Conservation (phyloP, 2,888 invertebrate species). For the Acheta domesticus region DNA sequence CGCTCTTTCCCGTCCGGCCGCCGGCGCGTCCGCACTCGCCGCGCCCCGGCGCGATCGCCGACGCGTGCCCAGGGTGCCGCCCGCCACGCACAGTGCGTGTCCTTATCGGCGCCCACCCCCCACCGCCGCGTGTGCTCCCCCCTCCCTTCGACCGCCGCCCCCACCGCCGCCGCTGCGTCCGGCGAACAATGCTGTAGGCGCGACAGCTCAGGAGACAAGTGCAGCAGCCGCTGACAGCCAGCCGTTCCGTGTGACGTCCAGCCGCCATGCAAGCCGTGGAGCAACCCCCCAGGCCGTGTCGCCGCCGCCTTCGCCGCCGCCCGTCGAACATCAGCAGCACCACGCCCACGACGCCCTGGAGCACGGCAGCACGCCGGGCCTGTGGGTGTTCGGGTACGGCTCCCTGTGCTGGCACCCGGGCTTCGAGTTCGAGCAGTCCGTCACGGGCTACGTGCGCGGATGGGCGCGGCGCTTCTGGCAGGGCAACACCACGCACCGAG, state of each 20-base stretch:
- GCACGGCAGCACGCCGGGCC: slow-evolving; percentile 42
- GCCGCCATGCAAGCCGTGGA: slow-evolving; percentile 18
- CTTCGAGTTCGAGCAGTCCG: slow-evolving; percentile 74
- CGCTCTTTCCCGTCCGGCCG: too few species aligned
- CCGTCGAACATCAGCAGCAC: neutral
- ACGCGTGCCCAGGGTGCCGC: too few species aligned
- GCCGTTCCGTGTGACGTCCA: neutral
- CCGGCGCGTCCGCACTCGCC: too few species aligned
- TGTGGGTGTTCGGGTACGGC: slow-evolving; percentile 96
- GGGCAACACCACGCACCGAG: slow-evolving; percentile 78
- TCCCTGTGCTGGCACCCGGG: slow-evolving; percentile 94
- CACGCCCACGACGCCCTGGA: neutral
- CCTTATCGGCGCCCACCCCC: too few species aligned
- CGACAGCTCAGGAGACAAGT: neutral
- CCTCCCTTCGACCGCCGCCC: neutral
- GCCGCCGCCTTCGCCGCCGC: neutral
- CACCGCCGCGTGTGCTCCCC: neutral
- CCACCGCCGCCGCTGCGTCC: neutral
- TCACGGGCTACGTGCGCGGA: slow-evolving; percentile 79
- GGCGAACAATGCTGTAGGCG: neutral
- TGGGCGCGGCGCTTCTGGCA: slow-evolving; percentile 90
- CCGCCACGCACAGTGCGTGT: too few species aligned
- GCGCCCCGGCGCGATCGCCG: too few species aligned
- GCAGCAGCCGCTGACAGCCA: neutral
- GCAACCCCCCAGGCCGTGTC: neutral